These are phyloP conservation scores for Pseudococcus longispinus DNA, from an alignment of 2,888 invertebrate species.

Conservation along the genomic window DNA sequence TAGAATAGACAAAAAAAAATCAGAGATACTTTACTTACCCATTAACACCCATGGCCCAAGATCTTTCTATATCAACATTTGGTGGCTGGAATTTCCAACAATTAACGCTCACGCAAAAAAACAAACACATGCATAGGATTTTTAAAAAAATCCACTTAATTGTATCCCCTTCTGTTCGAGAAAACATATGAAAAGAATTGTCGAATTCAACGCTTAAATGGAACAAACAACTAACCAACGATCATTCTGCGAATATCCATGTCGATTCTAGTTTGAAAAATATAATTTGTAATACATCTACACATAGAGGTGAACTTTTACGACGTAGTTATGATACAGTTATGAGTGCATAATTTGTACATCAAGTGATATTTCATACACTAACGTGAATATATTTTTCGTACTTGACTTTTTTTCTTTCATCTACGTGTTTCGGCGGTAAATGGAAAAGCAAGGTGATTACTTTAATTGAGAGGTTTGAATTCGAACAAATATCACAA, in stretches of 20 bases:
- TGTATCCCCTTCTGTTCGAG: neutral
- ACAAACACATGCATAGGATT: neutral
- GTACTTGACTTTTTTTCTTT: neutral
- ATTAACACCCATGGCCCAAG: neutral
- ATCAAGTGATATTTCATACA: neutral
- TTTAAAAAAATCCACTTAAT: neutral
- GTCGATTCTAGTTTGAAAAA: neutral
- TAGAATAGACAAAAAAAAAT: too few relatives aligned
- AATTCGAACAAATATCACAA: too few relatives aligned
- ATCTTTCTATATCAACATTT: neutral
- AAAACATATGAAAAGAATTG: neutral
- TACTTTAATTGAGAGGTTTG: too few relatives aligned
- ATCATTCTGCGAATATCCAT: neutral
- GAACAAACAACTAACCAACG: neutral
- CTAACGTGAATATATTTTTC: neutral
- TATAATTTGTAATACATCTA: neutral
- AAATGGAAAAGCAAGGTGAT: too few relatives aligned
- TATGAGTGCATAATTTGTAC: neutral
- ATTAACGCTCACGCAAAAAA: neutral
- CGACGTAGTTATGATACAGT: neutral
- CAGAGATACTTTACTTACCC: neutral
- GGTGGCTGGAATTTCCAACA: neutral
- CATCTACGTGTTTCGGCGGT: neutral
- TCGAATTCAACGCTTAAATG: neutral
- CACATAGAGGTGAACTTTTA: neutral